Percentiles rank a stretch among this genome's conserved stretches.
These are phyloP conservation scores for Drosophila repletoides DNA, from an alignment of 1,140 invertebrate species.

Conservation along the genomic window DNA sequence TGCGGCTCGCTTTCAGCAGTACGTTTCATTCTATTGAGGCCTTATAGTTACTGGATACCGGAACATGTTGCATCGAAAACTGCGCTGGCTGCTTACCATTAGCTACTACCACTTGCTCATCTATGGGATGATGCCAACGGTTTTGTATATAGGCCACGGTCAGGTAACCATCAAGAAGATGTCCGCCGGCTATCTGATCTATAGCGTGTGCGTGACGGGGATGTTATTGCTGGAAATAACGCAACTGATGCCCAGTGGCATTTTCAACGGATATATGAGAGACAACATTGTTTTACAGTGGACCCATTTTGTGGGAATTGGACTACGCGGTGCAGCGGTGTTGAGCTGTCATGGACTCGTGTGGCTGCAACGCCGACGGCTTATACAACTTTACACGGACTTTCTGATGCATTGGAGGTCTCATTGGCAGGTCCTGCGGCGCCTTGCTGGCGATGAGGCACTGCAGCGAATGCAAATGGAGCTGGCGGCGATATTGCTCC, in stretches of 20 bases:
- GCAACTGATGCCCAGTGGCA: slow-evolving; percentile 4
- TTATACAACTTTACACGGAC: slow-evolving; percentile 32
- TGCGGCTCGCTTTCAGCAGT: neutral
- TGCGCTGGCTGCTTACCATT: slow-evolving; percentile 22
- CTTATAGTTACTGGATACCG: neutral
- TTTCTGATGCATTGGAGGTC: slow-evolving; percentile 20
- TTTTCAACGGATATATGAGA: slow-evolving; percentile 35
- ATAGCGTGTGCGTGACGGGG: slow-evolving; percentile 16
- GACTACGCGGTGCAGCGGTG: neutral
- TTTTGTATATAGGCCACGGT: neutral
- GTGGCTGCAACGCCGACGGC: slow-evolving; percentile 32
- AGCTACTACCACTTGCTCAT: slow-evolving; percentile 38
- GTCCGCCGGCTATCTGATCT: slow-evolving; percentile 30
- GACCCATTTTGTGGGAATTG: slow-evolving; percentile 3
- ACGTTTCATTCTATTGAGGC: neutral
- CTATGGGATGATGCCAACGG: slow-evolving; percentile 46
- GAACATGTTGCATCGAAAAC: slow-evolving; percentile 50
- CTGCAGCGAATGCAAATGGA: slow-evolving; percentile 7
- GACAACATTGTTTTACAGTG: slow-evolving; percentile 50
- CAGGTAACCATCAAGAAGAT: neutral
- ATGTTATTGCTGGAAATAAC: slow-evolving; percentile 16
- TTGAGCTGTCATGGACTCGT: slow-evolving; percentile 31
- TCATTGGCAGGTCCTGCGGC: neutral
- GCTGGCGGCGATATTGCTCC: slow-evolving; percentile 4
- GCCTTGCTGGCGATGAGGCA: neutral